Percentiles rank a stretch among this genome's conserved stretches.
phyloP scores from a whole-genome alignment of 1,140 invertebrate genomes.

The Bombus terrestris region DNA sequence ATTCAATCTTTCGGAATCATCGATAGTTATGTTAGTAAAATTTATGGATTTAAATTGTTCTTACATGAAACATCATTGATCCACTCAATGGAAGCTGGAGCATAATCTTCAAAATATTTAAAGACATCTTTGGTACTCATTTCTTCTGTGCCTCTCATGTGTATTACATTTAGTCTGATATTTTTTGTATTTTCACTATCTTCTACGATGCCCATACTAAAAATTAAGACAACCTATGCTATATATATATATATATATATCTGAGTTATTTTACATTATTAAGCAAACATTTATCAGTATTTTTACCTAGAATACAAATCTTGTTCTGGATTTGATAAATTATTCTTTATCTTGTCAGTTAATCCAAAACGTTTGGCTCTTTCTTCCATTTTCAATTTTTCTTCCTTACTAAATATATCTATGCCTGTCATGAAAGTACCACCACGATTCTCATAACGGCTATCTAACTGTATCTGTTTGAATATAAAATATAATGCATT shows the following conservation, averaged over 20 bases:
- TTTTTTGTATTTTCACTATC: constrained; percentile 84
- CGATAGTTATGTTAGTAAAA: neutral
- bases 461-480: constrained; percentile 44
- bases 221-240: constrained; percentile 39
- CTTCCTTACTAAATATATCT: constrained; percentile 85
- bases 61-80: constrained; percentile 90
- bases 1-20: neutral
- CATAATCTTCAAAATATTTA: constrained; percentile 89
- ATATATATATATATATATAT: neutral
- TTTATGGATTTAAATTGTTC: constrained; percentile 52
- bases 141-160: constrained; percentile 89
- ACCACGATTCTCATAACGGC: constrained; percentile 78
- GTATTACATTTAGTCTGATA: constrained; percentile 88
- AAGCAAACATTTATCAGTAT: neutral
- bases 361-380: constrained; percentile 88
- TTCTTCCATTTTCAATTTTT: constrained; percentile 86
- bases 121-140: constrained; percentile 91
- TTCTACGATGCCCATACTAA: constrained; percentile 85
- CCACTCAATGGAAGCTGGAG: constrained; percentile 90
- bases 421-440: constrained; percentile 84
- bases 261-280: neutral
- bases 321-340: constrained; percentile 84
- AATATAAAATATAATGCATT: constrained; percentile 27
- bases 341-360: constrained; percentile 82
- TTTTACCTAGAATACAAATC: constrained; percentile 85